These are phyloP conservation scores for Baryphthengus martii DNA, from an alignment of 2,113 vertebrate genomes.

Conservation along the genomic window DNA sequence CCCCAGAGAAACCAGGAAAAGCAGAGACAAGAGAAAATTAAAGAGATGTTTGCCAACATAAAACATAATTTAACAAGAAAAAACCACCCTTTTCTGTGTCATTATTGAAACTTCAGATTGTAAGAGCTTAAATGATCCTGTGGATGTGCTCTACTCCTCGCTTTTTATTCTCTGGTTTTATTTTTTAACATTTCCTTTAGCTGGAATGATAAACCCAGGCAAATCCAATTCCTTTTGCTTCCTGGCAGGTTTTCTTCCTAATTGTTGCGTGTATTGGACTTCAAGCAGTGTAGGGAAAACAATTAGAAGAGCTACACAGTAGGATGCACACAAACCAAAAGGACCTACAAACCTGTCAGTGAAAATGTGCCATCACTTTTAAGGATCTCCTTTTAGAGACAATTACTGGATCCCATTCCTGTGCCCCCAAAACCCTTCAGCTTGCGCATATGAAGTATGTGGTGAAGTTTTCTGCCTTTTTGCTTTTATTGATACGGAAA, in stretches of 20 bases:
- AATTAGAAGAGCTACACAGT: not conserved
- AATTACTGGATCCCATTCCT: not conserved
- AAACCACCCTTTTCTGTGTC: not conserved
- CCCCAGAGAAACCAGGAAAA: constrained; percentile 1
- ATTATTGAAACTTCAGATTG: constrained; percentile 14
- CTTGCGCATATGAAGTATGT: fast-evolving
- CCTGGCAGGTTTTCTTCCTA: not conserved
- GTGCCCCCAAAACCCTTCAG: fast-evolving
- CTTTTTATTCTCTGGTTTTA: not conserved
- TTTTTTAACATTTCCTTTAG: constrained; percentile 21
- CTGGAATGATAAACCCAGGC: not conserved
- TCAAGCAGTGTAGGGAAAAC: not conserved
- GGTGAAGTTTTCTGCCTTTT: not conserved
- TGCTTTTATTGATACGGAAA: not conserved
- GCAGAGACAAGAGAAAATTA: constrained; percentile 46
- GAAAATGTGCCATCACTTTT: not conserved
- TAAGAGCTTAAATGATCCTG: not conserved
- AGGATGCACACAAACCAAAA: not conserved
- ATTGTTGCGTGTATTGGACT: not conserved
- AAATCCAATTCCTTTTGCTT: not conserved
- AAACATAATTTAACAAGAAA: constrained; percentile 20
- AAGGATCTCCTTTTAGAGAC: not conserved
- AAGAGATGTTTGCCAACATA: constrained; percentile 3
- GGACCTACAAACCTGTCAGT: not conserved
- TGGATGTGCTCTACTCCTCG: not conserved